Percentiles rank a stretch among this genome's conserved stretches.
These are phyloP conservation scores for Sinosuthora webbiana DNA, from an alignment of 2,113 vertebrate genomes.

Conservation along the genomic window DNA sequence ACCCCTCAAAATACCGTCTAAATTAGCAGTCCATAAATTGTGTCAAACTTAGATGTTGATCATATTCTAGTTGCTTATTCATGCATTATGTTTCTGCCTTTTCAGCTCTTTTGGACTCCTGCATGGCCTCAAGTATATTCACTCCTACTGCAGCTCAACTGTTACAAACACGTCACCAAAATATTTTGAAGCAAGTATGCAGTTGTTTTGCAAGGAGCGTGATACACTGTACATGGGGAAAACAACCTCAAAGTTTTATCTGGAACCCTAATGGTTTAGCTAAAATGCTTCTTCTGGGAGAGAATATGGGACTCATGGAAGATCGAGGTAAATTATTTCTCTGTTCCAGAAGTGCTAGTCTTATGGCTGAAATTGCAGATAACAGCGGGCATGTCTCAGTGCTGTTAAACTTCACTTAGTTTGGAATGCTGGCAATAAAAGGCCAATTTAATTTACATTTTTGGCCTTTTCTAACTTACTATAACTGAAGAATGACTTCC, in stretches of 20 bases:
- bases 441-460: slow-evolving; percentile 31
- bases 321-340: not conserved
- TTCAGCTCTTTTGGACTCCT: not conserved
- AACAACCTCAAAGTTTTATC: not conserved
- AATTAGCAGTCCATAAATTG: not conserved
- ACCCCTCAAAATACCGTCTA: not conserved
- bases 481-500: slow-evolving; percentile 27
- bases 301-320: not conserved
- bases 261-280: not conserved
- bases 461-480: not conserved
- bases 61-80: not conserved
- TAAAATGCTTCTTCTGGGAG: not conserved
- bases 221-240: not conserved
- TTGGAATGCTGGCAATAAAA: slow-evolving; percentile 2
- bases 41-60: not conserved
- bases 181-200: not conserved
- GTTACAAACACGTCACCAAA: not conserved
- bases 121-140: not conserved
- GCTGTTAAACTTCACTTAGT: slow-evolving; percentile 1
- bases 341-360: not conserved
- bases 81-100: not conserved
- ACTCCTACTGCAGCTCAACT: not conserved
- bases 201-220: not conserved
- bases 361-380: not conserved
- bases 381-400: not conserved